These are phyloP conservation scores for Trichogramma evanescens DNA, from an alignment of 2,888 invertebrate genomes.

Conservation along the genomic window DNA sequence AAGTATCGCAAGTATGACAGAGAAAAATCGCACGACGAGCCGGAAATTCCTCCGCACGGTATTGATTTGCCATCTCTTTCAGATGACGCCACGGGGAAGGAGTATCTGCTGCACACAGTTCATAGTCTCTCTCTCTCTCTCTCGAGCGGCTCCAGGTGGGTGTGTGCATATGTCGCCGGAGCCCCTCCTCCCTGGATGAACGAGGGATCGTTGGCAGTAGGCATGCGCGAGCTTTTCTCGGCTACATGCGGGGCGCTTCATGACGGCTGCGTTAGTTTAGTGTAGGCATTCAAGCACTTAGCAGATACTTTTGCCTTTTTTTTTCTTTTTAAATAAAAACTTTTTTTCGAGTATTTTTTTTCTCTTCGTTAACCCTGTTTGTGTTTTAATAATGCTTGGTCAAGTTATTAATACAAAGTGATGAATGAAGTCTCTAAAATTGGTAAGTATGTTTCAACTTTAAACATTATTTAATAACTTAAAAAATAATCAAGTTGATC, in stretches of 20 bases:
- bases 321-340: constrained; percentile 3
- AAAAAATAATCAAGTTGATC: too few relatives aligned
- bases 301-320: constrained; percentile 2
- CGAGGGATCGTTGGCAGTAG: neutral
- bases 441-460: too few relatives aligned
- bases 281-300: constrained; percentile 25
- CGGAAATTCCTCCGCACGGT: constrained; percentile 20
- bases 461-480: too few relatives aligned
- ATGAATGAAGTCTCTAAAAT: too few relatives aligned
- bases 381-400: too few relatives aligned
- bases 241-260: neutral
- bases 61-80: constrained; percentile 47
- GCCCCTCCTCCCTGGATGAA: constrained; percentile 24
- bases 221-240: neutral
- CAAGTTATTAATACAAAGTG: too few relatives aligned
- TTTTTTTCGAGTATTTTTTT: neutral
- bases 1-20: too few relatives aligned
- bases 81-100: constrained; percentile 35
- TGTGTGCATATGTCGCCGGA: constrained; percentile 31
- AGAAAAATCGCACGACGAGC: neutral
- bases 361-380: too few relatives aligned
- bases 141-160: constrained; percentile 22
- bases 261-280: constrained; percentile 24
- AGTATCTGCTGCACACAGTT: constrained; percentile 7
- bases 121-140: too few relatives aligned